Base-by-base conservation (phyloP, 1,140 invertebrate genomes). In the Tetramorium parvispinum region DNA sequence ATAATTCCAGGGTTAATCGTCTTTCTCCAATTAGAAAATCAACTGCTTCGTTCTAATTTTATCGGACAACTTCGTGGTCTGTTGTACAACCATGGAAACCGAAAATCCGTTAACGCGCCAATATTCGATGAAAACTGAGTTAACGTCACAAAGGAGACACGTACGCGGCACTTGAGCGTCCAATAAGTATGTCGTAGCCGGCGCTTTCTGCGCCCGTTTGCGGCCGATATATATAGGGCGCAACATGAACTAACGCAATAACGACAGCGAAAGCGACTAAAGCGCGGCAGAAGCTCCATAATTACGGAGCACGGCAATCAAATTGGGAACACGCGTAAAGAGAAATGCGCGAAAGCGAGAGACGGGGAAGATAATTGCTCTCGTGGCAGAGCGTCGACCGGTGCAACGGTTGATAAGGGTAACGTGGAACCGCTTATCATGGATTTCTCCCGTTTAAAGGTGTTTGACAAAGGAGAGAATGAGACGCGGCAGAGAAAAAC, bases 341-440 rank as follows among this genome's bases (percentile, higher is more conserved):
- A 83, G 85, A 81, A 88, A 89, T 75, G 77, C n/a, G 63, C 66
- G 78, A 63, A 63, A 49, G 49, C 46, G 37, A 59, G 65, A 65
- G 55, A 78, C 53, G 71, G 40, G 49, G 76, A 43, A 57, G 88
- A 87, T 87, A 89, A 89, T 68, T 63, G 71, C 65, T 68, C 59
- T 70, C 76, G 61, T 37, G 87, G 51, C 78, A 59, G 76, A 88
- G 57, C 88, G 88, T 51, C 66, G 77, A 70, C 53, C 76, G 57
- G 70, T 71, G 76, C 63, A 59, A 82, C 55, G 46, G 66, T 57
- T 89, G 85, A 89, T 61, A 88, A 89, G 88, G 73, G 65, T 49
- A 90, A 65, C 61, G 49, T 73, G 59, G 73, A 79, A 85, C 66
- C 87, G 66, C 79, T 90, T 89, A 90, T 90, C 89, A 61, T 66